Conservation (phyloP, 1,140 invertebrate genomes). For the Eupristina koningsbergeri region DNA sequence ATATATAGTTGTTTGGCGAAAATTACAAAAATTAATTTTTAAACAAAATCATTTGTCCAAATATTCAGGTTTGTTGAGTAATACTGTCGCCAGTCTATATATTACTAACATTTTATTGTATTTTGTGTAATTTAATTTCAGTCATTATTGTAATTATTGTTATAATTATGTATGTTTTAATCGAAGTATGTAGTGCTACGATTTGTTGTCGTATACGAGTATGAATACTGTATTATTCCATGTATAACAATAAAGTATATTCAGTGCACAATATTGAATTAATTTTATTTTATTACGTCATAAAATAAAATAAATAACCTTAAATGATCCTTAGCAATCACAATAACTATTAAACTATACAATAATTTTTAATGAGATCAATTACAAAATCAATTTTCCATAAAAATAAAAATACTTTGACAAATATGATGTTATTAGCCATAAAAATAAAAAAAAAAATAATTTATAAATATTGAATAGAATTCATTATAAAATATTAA, state of each 20-base stretch:
- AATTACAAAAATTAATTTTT: neutral
- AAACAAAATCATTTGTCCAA: conserved; percentile 28
- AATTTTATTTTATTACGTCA: neutral
- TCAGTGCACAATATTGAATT: conserved; percentile 34
- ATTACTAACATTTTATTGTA: conserved; percentile 54
- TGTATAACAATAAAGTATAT: conserved; percentile 54
- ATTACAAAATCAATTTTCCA: too few species aligned
- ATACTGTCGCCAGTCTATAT: conserved; percentile 55
- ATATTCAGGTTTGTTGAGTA: conserved; percentile 34
- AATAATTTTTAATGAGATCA: too few species aligned
- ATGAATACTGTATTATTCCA: conserved; percentile 55
- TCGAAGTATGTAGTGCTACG: conserved; percentile 57
- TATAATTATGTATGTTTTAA: conserved; percentile 63
- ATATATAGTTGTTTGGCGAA: conserved; percentile 30
- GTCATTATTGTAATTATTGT: conserved; percentile 67
- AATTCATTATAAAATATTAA: too few species aligned
- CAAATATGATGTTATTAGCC: too few species aligned
- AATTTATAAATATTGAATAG: too few species aligned
- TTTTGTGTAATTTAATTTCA: conserved; percentile 60
- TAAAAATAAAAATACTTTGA: too few species aligned
- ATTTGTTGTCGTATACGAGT: conserved; percentile 57
- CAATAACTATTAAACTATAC: too few species aligned
- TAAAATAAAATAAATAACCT: neutral
- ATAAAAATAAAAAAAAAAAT: too few species aligned
- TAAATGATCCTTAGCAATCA: too few species aligned